Evolutionary conservation across 1,140 invertebrate species (phyloP).

Genomic region (Aphidius gifuensis): DNA sequence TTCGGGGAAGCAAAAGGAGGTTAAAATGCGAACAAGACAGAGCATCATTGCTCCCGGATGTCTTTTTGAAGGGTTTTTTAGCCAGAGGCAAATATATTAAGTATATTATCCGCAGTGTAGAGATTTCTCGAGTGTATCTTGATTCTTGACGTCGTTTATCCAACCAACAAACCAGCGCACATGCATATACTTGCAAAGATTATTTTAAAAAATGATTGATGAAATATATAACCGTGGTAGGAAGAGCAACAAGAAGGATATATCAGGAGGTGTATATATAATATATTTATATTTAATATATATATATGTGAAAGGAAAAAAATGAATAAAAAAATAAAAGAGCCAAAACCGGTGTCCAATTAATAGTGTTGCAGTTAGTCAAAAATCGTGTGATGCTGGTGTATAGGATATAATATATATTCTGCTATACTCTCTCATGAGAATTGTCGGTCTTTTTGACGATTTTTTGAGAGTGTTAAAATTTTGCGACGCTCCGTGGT

Average conservation of each 20-base stretch:
- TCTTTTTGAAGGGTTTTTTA: slow-evolving; percentile 14
- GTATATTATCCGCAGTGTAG: too few species aligned
- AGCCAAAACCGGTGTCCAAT: slow-evolving; percentile 35
- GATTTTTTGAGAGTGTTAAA: slow-evolving; percentile 23
- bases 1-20: slow-evolving; percentile 15
- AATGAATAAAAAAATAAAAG: slow-evolving; percentile 28
- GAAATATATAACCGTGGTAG: slow-evolving; percentile 26
- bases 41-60: slow-evolving; percentile 18
- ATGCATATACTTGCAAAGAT: slow-evolving; percentile 15
- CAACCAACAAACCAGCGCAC: too few species aligned
- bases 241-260: too few species aligned
- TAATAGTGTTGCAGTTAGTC: slow-evolving; percentile 38
- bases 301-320: slow-evolving; percentile 2
- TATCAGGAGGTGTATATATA: too few species aligned
- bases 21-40: background rate
- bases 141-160: too few species aligned
- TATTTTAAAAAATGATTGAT: slow-evolving; percentile 42
- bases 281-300: too few species aligned
- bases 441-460: slow-evolving; percentile 31
- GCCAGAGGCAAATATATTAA: background rate
- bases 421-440: background rate
- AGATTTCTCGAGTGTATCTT: too few species aligned
- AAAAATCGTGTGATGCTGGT: slow-evolving; percentile 5
- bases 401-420: slow-evolving; percentile 8
- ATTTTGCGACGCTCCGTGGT: slow-evolving; percentile 42